These are phyloP conservation scores for Halisarca cf. caerulea DNA, from an alignment of 37 sponge, comb jelly and placozoan genomes.

Conservation along the genomic window DNA sequence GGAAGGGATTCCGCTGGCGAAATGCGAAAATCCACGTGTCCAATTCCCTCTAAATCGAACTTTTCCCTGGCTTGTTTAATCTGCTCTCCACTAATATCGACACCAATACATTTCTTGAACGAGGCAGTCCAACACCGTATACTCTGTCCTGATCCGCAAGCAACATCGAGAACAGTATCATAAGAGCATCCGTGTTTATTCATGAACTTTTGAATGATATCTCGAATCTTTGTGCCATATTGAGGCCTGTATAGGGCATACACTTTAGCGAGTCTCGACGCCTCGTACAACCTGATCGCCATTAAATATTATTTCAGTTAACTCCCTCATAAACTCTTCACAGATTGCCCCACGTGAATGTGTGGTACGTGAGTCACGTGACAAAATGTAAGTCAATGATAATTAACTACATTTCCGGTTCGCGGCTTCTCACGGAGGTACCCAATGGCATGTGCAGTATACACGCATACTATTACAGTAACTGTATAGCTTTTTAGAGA, in stretches of 20 bases:
- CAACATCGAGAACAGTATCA: conserved; percentile 60
- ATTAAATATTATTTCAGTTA: too few species aligned
- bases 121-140: conserved; percentile 28
- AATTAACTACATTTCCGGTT: too few species aligned
- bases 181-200: conserved; percentile 28
- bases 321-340: too few species aligned
- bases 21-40: conserved; percentile 53
- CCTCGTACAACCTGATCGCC: conserved; percentile 20
- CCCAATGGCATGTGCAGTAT: too few species aligned
- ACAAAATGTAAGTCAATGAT: too few species aligned
- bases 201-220: conserved; percentile 46
- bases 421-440: too few species aligned
- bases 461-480: too few species aligned
- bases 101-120: conserved; percentile 52
- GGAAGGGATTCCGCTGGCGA: conserved; percentile 41
- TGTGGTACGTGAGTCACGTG: too few species aligned
- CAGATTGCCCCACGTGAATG: too few species aligned
- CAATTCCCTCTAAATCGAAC: background rate
- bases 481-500: too few species aligned
- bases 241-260: conserved; percentile 57
- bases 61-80: conserved; percentile 36
- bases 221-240: conserved; percentile 43
- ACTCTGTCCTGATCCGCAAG: conserved; percentile 84
- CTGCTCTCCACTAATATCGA: conserved; percentile 79
- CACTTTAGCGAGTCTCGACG: conserved; percentile 30